Percentiles rank a stretch among this genome's conserved stretches.
phyloP scores from a whole-genome alignment of 2,888 invertebrate species.

The Chydorus sphaericus region DNA sequence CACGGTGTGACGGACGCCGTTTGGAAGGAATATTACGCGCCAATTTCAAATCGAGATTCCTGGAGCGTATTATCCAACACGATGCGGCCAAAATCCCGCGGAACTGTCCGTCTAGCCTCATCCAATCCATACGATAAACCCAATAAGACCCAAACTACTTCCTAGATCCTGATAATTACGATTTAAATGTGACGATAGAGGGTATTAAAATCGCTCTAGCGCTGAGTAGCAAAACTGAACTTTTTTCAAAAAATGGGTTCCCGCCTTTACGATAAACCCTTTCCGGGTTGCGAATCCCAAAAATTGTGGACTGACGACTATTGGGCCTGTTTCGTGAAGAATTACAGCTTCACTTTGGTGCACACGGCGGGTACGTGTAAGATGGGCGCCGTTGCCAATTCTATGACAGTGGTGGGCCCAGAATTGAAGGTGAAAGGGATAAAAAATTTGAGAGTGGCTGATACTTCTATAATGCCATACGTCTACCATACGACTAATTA shows the following conservation, averaged over 20 bases:
- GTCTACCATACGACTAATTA: too few relatives aligned
- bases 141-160: constrained; percentile 62
- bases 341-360: constrained; percentile 49
- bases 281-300: constrained; percentile 69
- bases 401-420: constrained; percentile 47
- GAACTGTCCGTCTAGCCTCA: constrained; percentile 45
- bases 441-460: constrained; percentile 48
- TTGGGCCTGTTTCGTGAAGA: constrained; percentile 68
- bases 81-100: constrained; percentile 50
- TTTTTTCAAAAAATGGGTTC: constrained; percentile 54
- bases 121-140: constrained; percentile 49
- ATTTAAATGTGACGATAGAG: constrained; percentile 60
- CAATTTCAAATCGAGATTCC: constrained; percentile 46
- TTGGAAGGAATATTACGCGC: constrained; percentile 24
- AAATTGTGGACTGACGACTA: constrained; percentile 57
- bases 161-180: constrained; percentile 51
- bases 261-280: constrained; percentile 51
- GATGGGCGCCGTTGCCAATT: constrained; percentile 43
- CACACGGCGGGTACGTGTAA: constrained; percentile 55
- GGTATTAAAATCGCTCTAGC: constrained; percentile 64
- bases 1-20: constrained; percentile 12
- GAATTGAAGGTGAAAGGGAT: constrained; percentile 47
- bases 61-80: constrained; percentile 43
- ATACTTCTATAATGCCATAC: constrained; percentile 51
- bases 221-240: constrained; percentile 51